phyloP scores from a whole-genome alignment of 2,888 invertebrate genomes.

The Chrysotoxum bicinctum region DNA sequence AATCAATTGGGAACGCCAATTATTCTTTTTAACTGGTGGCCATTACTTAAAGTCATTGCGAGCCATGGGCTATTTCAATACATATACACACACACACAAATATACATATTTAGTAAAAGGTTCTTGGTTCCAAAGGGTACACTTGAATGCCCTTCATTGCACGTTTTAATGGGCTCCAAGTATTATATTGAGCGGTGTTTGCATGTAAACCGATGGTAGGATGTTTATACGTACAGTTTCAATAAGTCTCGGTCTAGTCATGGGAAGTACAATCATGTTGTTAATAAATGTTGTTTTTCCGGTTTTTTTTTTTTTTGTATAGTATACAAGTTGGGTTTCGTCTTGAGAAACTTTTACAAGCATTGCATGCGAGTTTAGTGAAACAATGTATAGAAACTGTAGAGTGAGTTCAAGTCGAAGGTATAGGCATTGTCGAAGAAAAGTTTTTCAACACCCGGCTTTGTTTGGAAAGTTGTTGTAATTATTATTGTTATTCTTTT shows the following conservation, averaged over 20 bases:
- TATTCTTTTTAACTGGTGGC: constrained; percentile 71
- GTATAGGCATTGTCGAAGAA: constrained; percentile 33
- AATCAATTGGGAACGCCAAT: constrained; percentile 72
- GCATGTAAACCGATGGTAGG: constrained; percentile 42
- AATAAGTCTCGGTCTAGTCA: constrained; percentile 28
- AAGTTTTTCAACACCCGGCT: constrained; percentile 48
- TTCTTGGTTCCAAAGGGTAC: constrained; percentile 21
- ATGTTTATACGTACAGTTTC: not conserved
- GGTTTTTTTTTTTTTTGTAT: too few species aligned
- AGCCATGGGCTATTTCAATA: constrained; percentile 41
- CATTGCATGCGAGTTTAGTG: constrained; percentile 9
- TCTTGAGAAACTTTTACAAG: constrained; percentile 41
- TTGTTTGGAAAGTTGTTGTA: constrained; percentile 50
- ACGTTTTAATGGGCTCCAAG: constrained; percentile 52
- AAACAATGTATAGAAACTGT: not conserved
- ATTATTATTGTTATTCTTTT: constrained; percentile 54
- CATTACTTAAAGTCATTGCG: constrained; percentile 71
- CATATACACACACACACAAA: not conserved
- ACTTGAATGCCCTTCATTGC: constrained; percentile 33
- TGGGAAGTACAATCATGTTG: constrained; percentile 60
- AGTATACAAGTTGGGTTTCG: constrained; percentile 34
- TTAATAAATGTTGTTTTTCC: constrained; percentile 69
- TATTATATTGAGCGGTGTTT: constrained; percentile 59
- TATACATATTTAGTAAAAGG: not conserved
- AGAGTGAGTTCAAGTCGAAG: not conserved